Conservation (phyloP, 2,888 invertebrate species). For the Julus scandinavius region DNA sequence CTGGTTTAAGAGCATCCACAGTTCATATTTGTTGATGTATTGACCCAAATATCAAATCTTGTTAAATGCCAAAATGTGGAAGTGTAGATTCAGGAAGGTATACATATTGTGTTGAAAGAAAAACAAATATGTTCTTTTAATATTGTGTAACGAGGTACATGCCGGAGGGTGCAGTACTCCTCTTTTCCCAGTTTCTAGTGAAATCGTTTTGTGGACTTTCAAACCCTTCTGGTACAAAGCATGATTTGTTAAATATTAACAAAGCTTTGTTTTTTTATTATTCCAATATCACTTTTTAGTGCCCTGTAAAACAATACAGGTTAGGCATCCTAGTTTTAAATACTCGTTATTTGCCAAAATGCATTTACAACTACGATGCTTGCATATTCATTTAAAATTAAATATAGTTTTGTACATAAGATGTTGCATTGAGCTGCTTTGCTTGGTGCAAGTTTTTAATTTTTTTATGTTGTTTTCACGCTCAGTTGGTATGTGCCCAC, state of each 20-base stretch:
- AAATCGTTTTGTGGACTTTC: neutral
- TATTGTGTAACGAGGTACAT: conserved; percentile 1
- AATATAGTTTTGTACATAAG: neutral
- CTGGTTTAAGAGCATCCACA: neutral
- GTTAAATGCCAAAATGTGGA: conserved; percentile 3
- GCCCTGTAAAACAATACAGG: neutral
- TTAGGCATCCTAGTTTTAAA: conserved; percentile 23
- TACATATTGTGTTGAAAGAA: neutral
- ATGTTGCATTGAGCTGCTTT: conserved; percentile 3
- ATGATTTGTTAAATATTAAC: neutral
- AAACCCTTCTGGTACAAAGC: neutral
- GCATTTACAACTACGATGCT: neutral
- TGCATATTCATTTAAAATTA: neutral
- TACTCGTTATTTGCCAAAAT: conserved; percentile 20
- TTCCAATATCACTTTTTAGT: neutral
- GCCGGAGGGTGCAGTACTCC: neutral
- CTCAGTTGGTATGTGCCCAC: conserved; percentile 16
- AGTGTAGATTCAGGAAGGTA: neutral
- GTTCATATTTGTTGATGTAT: neutral
- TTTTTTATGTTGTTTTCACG: neutral
- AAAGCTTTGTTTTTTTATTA: neutral
- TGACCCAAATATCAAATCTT: neutral
- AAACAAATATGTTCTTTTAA: neutral
- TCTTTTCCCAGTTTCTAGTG: neutral
- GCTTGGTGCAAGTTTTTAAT: conserved; percentile 6